phyloP scores from a whole-genome alignment of 1,140 invertebrate species.

The Penaeus indicus region DNA sequence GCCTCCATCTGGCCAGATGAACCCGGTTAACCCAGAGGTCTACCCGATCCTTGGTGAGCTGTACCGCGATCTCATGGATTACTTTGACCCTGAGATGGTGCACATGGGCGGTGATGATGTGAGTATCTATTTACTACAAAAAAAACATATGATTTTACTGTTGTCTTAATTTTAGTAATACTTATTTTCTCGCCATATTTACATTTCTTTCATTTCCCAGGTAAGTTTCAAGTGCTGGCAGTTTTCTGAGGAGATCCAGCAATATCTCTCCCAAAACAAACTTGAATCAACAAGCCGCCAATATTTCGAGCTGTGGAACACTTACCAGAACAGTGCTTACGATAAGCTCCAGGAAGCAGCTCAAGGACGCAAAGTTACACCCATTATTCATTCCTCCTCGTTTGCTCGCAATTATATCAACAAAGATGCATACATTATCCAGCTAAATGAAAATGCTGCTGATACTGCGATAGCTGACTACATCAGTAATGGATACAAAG shows the following conservation, averaged over 20 bases:
- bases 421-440: constrained; percentile 79
- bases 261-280: constrained; percentile 72
- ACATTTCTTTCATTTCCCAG: constrained; percentile 20
- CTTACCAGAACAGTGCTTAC: constrained; percentile 51
- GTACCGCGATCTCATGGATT: constrained; percentile 64
- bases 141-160: not conserved
- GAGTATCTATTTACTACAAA: not conserved
- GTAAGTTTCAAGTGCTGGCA: constrained; percentile 79
- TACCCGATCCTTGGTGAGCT: constrained; percentile 77
- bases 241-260: constrained; percentile 76
- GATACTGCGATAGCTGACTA: constrained; percentile 78
- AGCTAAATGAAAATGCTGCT: constrained; percentile 67
- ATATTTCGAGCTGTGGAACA: constrained; percentile 60
- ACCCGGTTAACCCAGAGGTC: constrained; percentile 81
- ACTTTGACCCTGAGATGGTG: constrained; percentile 74
- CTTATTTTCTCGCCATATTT: not conserved
- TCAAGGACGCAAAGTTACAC: constrained; percentile 8
- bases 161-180: not conserved
- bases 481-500: constrained; percentile 78
- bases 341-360: constrained; percentile 44
- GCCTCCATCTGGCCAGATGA: constrained; percentile 80
- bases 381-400: constrained; percentile 84
- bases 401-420: constrained; percentile 75
- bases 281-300: constrained; percentile 37
- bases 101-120: constrained; percentile 93